Conservation (phyloP, 2,113 vertebrate species). For the Mormoops blainvillei region DNA sequence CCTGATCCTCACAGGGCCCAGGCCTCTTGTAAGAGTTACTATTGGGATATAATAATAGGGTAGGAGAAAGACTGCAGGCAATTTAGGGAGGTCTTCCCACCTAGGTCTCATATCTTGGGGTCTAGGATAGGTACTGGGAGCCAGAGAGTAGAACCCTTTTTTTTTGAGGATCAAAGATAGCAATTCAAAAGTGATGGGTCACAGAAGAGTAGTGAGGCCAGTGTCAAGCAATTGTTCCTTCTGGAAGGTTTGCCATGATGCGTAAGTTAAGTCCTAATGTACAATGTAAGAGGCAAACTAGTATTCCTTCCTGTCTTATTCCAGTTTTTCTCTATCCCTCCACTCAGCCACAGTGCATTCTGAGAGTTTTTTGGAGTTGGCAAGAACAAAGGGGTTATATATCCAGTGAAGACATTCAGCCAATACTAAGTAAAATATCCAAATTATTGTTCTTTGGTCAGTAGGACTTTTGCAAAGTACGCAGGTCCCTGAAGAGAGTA, state of each 20-base stretch:
- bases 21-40: neutral
- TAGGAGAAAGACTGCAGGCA: neutral
- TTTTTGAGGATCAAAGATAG: neutral
- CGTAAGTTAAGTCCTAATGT: neutral
- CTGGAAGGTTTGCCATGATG: neutral
- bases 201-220: neutral
- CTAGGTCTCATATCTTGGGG: neutral
- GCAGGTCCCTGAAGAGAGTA: neutral
- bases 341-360: neutral
- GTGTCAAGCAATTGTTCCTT: neutral
- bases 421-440: neutral
- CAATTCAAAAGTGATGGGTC: neutral
- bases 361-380: neutral
- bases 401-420: neutral
- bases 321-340: neutral
- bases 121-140: neutral
- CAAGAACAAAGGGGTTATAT: neutral
- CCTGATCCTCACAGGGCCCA: fast-evolving
- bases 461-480: neutral
- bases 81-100: neutral
- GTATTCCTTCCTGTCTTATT: neutral
- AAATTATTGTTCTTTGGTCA: neutral
- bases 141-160: neutral
- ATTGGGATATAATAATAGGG: neutral
- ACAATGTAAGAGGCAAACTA: neutral